Evolutionary conservation across 1,140 invertebrate genomes (phyloP), one percentile per base, ranked within the genome.

Genomic region (Belonocnema kinseyi): DNA sequence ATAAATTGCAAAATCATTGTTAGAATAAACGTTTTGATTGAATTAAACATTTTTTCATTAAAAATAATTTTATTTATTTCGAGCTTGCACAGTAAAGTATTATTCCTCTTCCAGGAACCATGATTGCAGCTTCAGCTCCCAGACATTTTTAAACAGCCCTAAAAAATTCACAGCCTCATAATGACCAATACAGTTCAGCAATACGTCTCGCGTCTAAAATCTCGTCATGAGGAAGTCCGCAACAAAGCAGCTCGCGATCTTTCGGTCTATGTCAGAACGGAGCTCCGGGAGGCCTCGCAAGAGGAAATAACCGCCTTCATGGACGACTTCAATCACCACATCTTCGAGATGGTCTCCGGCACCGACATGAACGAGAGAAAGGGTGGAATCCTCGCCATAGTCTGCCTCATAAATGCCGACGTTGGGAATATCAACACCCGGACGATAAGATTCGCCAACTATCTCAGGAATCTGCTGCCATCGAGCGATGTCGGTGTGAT

Each of bases 321-420:
- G 90, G 98, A 99, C 88, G 96, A 98, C 77, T 98, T 99, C 86
- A 98, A 98, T 88, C 96, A 98, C 89, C 96, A 98, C 84, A 98
- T 99, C 78, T 97, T 97, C 90, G 96, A 98, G 88, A 98, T 99
- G 97, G 97, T 99, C 2, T 97, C 96, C 6, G 96, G 96, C 79
- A 94, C 95, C 40, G 98, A 99, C 90, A 94, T 96, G 17, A 97
- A 97, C 92, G 98, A 99, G 87, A 98, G 97, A 86, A 99, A 99
- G 90, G 98, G 98, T 66, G 98, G 97, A 71, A 97, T 99, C 78
- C 90, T 99, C 26, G 98, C 98, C 21, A 99, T 99, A 88, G 96
- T 98, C 79, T 98, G 96, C 86, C 92, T 99, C 6, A 97, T 99
- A 82, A 96, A 96, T 61, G 97, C 97, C 40, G 97, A 99, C 92